Conservation (phyloP, 2,888 invertebrate species). For the Brachypalpus laphriformis region DNA sequence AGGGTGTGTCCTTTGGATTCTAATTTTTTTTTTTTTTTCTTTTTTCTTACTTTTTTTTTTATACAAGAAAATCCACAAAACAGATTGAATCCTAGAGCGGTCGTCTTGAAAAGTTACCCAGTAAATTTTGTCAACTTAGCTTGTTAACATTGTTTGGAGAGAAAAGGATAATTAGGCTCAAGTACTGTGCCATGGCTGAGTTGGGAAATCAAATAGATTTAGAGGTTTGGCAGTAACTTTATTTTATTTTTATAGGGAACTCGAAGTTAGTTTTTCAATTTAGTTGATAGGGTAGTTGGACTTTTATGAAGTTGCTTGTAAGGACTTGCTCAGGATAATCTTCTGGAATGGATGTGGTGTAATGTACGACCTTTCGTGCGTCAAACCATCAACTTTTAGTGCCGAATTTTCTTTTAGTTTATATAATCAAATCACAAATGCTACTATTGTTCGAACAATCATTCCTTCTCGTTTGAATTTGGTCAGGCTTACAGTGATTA, state of each 20-base stretch:
- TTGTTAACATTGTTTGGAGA: background rate
- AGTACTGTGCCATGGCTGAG: background rate
- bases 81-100: background rate
- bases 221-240: background rate
- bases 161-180: constrained; percentile 18
- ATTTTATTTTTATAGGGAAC: background rate
- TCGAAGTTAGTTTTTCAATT: too few relatives aligned
- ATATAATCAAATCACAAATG: too few relatives aligned
- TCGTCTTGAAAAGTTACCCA: background rate
- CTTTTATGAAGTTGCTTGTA: background rate
- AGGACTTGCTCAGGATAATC: too few relatives aligned
- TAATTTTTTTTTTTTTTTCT: background rate
- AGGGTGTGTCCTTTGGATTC: constrained; percentile 8
- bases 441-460: too few relatives aligned
- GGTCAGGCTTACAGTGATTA: too few relatives aligned
- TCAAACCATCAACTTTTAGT: too few relatives aligned
- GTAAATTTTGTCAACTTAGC: constrained; percentile 4
- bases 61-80: background rate
- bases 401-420: too few relatives aligned
- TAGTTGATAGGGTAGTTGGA: background rate
- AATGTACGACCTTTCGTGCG: too few relatives aligned
- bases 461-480: too few relatives aligned
- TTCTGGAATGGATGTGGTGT: too few relatives aligned
- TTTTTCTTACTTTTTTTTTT: background rate
- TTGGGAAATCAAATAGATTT: background rate